Conservation (phyloP, 2,113 vertebrate genomes). For the Scopus umbretta region DNA sequence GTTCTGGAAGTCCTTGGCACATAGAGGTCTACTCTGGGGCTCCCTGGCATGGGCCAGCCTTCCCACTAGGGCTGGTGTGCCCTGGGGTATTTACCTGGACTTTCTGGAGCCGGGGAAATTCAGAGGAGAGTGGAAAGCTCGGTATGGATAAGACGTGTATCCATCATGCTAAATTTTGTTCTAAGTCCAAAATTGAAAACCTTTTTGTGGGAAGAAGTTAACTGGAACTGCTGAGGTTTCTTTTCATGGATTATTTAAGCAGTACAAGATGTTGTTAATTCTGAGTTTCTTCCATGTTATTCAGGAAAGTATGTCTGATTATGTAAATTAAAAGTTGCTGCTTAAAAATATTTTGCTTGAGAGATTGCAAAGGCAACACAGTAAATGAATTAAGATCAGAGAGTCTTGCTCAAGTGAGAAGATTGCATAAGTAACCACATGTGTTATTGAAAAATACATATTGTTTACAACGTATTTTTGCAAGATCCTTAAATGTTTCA, state of each 20-base stretch:
- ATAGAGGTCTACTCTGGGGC: background rate
- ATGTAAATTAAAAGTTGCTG: conserved; percentile 71
- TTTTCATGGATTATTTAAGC: conserved; percentile 58
- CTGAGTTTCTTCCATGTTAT: conserved; percentile 52
- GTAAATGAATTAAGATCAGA: conserved; percentile 65
- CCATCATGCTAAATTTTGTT: background rate
- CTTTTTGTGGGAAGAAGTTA: conserved; percentile 48
- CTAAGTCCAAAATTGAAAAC: conserved; percentile 2
- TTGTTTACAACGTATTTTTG: conserved; percentile 62
- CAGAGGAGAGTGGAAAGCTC: background rate
- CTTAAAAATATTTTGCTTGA: conserved; percentile 64
- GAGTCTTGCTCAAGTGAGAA: conserved; percentile 63
- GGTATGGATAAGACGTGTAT: fast-evolving
- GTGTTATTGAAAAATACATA: conserved; percentile 62
- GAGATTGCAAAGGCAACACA: conserved; percentile 54
- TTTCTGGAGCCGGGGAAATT: background rate
- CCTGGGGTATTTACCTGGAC: background rate
- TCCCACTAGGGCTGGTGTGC: background rate
- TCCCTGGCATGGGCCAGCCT: background rate
- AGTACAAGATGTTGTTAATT: conserved; percentile 44
- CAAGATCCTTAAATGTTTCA: conserved; percentile 69
- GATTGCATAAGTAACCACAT: conserved; percentile 54
- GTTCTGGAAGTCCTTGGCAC: background rate
- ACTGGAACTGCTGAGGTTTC: conserved; percentile 48
- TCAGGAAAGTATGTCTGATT: conserved; percentile 61